Evolutionary conservation across 2,113 vertebrate genomes (phyloP), one percentile per base, ranked within the genome.

Genomic region (Lichenostomus cassidix): DNA sequence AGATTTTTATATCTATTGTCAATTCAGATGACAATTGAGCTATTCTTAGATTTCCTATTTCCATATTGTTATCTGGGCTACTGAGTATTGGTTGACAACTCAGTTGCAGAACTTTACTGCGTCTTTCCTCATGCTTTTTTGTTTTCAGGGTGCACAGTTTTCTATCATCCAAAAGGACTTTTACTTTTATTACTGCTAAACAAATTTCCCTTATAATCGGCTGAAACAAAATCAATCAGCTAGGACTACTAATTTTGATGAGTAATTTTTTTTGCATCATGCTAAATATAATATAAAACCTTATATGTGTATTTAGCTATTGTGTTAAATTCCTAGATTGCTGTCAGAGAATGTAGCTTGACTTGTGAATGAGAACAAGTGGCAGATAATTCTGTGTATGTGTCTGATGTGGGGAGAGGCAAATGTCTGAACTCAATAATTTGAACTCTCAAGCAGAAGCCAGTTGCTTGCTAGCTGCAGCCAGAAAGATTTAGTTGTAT

Each of bases 51-150:
- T 85, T 84, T 74, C 33, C 31, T 71, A 39, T 87, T 93, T 86
- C 29, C 15, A 4, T 58, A 18, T 37, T 81, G 6, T 39, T 93
- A 84, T 82, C 47, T 87, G 16, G 11, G 6, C 39, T 90, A 53
- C 60, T 88, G 52, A 39, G 25, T 29, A 59, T 44, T 95, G 79
- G 80, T 42, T 86, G 56, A 90, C 85, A 94, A 42, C 11, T 91
- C 37, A 76, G 62, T 21, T 83, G 52, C 25, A 88, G 20, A 71
- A 22, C 83, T 89, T 93, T 86, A 68, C 18, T 47, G 29, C 1
- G 2, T 81, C 31, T 60, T 81, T 69, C 25, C 15, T 82, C 47
- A 62, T 2, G 20, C 4, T 63, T 69, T 14, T 62, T 24, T 23
- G 20, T 86, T 92, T 71, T 62, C 39, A 83, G 77, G 11, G 6